A percentile compares a stretch with the other conserved stretches of the same genome.
phyloP scores from a whole-genome alignment of 92 coral and sea anemone genomes.

The Heteractis magnifica region DNA sequence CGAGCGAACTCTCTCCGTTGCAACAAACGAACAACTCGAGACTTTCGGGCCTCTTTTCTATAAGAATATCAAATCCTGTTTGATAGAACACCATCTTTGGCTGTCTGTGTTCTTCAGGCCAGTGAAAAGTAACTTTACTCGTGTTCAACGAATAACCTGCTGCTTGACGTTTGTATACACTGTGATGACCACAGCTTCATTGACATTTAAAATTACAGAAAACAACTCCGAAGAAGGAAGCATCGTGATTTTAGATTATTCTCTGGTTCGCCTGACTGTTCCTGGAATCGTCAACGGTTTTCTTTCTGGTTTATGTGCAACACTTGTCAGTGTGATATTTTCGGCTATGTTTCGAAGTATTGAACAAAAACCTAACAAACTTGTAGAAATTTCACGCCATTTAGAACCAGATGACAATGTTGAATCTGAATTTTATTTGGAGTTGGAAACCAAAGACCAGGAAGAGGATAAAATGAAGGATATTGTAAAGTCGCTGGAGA shows the following conservation, averaged over 20 bases:
- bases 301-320: background rate
- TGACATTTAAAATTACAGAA: background rate
- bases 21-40: constrained; percentile 16
- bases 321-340: constrained; percentile 13
- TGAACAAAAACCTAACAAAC: constrained; percentile 23
- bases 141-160: constrained; percentile 39
- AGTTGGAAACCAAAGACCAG: background rate
- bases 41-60: constrained; percentile 16
- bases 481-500: constrained; percentile 20
- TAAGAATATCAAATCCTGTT: background rate
- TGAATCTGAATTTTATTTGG: background rate
- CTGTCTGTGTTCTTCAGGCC: constrained; percentile 38
- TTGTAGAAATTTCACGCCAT: constrained; percentile 2
- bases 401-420: background rate
- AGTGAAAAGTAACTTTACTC: constrained; percentile 32
- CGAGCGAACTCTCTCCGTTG: constrained; percentile 15
- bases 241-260: background rate
- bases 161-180: constrained; percentile 24
- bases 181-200: background rate
- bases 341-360: constrained; percentile 24
- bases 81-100: constrained; percentile 43
- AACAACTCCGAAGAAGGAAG: background rate
- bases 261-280: background rate
- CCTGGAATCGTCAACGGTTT: constrained; percentile 9
- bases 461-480: constrained; percentile 16